phyloP scores from a whole-genome alignment of 2,113 vertebrate genomes.

The Chionomys nivalis region DNA sequence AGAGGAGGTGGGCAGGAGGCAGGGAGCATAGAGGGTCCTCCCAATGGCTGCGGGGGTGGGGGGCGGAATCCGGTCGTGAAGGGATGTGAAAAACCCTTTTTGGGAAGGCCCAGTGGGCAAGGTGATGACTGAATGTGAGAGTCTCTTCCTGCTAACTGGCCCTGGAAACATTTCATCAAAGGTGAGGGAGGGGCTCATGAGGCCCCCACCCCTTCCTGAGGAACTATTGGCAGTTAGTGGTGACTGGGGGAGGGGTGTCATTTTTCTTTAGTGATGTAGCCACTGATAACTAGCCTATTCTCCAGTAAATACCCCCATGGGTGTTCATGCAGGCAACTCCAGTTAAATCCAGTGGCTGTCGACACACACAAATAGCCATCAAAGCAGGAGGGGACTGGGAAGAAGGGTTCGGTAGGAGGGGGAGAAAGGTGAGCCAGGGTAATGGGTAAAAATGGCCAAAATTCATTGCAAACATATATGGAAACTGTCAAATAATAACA shows the following conservation, averaged over 20 bases:
- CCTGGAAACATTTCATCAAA: background rate
- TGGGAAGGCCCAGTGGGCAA: background rate
- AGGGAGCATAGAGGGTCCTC: background rate
- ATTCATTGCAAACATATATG: background rate
- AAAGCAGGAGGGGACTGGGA: too few relatives aligned
- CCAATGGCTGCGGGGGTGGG: background rate
- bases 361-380: background rate
- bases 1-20: background rate
- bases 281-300: background rate
- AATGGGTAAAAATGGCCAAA: background rate
- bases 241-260: background rate
- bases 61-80: background rate
- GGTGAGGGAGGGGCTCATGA: background rate
- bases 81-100: background rate
- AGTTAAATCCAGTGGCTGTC: background rate
- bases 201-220: background rate
- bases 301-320: background rate
- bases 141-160: background rate
- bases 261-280: background rate
- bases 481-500: background rate
- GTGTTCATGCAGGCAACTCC: background rate
- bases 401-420: background rate
- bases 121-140: background rate
- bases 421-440: background rate
- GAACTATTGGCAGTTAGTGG: background rate